A percentile compares a stretch with the other conserved stretches of the same genome.
Evolutionary conservation across 2,113 vertebrate species (phyloP).

Genomic region (Pholis gunnellus): DNA sequence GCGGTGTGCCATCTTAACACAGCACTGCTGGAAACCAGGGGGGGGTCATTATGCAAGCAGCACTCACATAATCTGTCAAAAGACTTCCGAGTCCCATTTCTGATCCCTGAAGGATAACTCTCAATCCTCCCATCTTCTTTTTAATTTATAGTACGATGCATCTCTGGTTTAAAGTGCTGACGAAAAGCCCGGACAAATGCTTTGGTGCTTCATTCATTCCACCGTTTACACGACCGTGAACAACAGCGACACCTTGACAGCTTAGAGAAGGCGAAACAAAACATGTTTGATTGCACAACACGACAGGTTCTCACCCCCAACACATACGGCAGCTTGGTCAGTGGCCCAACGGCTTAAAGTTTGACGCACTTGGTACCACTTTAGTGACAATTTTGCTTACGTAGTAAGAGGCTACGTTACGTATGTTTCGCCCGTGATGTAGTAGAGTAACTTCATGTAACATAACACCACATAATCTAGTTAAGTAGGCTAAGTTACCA

Average conservation of each 20-base stretch:
- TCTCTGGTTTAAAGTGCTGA: neutral
- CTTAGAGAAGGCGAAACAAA: conserved; percentile 4
- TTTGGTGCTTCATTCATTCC: conserved; percentile 8
- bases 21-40: neutral
- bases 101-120: conserved; percentile 37
- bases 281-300: neutral
- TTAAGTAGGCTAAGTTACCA: neutral
- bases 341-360: too few species aligned
- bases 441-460: too few species aligned
- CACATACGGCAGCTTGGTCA: too few species aligned
- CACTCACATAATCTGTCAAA: conserved; percentile 53
- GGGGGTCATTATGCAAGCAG: conserved; percentile 53
- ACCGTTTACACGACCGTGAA: neutral
- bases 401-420: neutral
- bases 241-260: conserved; percentile 24
- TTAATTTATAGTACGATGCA: conserved; percentile 5
- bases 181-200: conserved; percentile 12
- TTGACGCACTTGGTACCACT: too few species aligned
- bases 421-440: too few species aligned
- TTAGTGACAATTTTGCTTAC: too few species aligned
- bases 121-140: neutral
- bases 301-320: too few species aligned
- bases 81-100: conserved; percentile 45
- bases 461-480: too few species aligned
- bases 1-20: conserved; percentile 46